Conservation (phyloP, 2,797 vertebrate species). For the Mormyrus hasselquistii region DNA sequence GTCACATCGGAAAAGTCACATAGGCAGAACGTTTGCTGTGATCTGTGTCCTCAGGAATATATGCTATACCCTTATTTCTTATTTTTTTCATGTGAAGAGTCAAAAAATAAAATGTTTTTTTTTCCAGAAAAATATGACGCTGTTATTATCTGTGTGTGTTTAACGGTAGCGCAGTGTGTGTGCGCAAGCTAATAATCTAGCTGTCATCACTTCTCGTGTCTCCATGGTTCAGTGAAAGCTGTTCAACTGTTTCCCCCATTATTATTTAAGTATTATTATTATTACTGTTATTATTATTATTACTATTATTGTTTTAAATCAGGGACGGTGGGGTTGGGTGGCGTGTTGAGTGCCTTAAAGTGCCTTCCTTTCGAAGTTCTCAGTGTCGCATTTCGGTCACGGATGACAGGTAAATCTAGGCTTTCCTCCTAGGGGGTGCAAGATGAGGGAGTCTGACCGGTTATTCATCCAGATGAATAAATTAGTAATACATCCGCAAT, state of each 20-base stretch:
- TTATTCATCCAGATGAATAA: not conserved
- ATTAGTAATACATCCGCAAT: not conserved
- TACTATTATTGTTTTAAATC: not conserved
- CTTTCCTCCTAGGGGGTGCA: not conserved
- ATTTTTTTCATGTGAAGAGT: not conserved
- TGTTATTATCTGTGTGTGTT: not conserved
- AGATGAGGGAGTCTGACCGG: not conserved
- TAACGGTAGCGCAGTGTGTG: not conserved
- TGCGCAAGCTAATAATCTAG: not conserved
- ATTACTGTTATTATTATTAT: not conserved
- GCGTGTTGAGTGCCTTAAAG: not conserved
- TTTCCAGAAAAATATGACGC: not conserved
- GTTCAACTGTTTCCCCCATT: not conserved
- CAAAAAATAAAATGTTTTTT: conserved; percentile 1
- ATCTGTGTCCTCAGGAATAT: conserved; percentile 26
- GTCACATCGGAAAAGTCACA: not conserved
- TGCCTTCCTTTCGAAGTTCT: not conserved
- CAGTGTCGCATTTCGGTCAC: not conserved
- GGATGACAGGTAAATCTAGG: not conserved
- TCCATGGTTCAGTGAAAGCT: not conserved
- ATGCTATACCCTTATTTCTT: not conserved
- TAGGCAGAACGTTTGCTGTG: not conserved
- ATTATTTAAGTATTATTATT: not conserved
- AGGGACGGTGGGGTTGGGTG: not conserved
- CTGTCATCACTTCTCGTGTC: not conserved